Base-by-base conservation (phyloP, 2,888 invertebrate genomes). In the Fabriciana adippe region DNA sequence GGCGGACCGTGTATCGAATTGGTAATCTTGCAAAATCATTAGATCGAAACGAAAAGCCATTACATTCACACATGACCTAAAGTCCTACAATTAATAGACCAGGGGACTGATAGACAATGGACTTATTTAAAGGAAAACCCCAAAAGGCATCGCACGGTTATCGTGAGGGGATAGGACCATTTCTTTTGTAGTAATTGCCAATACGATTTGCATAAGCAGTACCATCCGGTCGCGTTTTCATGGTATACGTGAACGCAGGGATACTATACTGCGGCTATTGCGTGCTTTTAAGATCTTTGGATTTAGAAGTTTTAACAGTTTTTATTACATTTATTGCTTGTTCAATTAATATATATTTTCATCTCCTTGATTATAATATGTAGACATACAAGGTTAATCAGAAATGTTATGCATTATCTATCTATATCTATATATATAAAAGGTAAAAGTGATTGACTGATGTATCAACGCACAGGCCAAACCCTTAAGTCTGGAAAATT, bases 151-250 rank as follows among this genome's bases (percentile, higher is more conserved):
- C 76, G 85, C 88, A 88, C 88, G 88, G 61, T 66, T 70, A 66
- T 64, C 72, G 72, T 72, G 72, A 71, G 66, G 64, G 65, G 56
- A 63, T 67, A 76, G 78, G 77, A 86, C 87, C 81, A 87, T 87
- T 87, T 87, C 85, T 86, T 87, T 83, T 80, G 79, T 84, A 83
- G 87, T 88, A 89, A 89, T 89, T 89, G 89, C 87, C 84, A 77
- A 80, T 79, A 78, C 76, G 76, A 86, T 87, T 87, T 85, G 87
- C 87, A 87, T 88, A 86, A 85, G 82, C 80, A 82, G 81, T 72
- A 65, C 72, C 72, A 62, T 68, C 70, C 59, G 72, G 72, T 72
- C 72, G 73, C 72, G 71, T 69, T 77, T 72, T 71, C 77, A 76
- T 72, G 74, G 73, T 64, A 65, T 71, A 62, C 41, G 55, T 51